A percentile compares a stretch with the other conserved stretches of the same genome.
Conservation (phyloP, 2,888 invertebrate species). For the Sthenelais limicola region DNA sequence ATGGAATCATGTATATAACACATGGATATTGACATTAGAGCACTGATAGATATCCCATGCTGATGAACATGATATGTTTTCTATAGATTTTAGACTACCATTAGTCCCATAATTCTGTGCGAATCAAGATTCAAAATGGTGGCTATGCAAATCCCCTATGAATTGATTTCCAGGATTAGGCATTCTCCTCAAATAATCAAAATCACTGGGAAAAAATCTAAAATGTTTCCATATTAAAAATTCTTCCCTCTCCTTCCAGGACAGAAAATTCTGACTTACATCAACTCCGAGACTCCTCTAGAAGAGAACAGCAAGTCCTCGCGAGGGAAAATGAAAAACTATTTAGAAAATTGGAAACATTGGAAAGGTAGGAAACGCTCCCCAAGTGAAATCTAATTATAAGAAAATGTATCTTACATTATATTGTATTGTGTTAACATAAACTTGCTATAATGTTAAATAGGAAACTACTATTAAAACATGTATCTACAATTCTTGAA, state of each 20-base stretch:
- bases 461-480: too few relatives aligned
- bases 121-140: too few relatives aligned
- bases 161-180: too few relatives aligned
- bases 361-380: slow-evolving; percentile 56
- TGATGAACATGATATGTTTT: not conserved
- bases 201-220: not conserved
- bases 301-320: slow-evolving; percentile 90
- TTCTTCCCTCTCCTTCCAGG: slow-evolving; percentile 73
- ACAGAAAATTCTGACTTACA: slow-evolving; percentile 89
- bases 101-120: too few relatives aligned
- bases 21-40: too few relatives aligned
- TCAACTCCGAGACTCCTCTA: slow-evolving; percentile 83
- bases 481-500: too few relatives aligned
- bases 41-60: not conserved
- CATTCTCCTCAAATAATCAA: too few relatives aligned
- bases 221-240: not conserved
- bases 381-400: not conserved
- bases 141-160: too few relatives aligned
- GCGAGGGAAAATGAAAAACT: slow-evolving; percentile 92
- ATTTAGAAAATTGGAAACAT: slow-evolving; percentile 83
- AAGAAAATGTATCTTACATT: not conserved
- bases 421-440: too few relatives aligned
- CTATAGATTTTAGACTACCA: too few relatives aligned
- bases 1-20: too few relatives aligned
- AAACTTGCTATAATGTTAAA: too few relatives aligned